Conservation (phyloP, 2,113 vertebrate genomes). For the Amblyornis subalaris region DNA sequence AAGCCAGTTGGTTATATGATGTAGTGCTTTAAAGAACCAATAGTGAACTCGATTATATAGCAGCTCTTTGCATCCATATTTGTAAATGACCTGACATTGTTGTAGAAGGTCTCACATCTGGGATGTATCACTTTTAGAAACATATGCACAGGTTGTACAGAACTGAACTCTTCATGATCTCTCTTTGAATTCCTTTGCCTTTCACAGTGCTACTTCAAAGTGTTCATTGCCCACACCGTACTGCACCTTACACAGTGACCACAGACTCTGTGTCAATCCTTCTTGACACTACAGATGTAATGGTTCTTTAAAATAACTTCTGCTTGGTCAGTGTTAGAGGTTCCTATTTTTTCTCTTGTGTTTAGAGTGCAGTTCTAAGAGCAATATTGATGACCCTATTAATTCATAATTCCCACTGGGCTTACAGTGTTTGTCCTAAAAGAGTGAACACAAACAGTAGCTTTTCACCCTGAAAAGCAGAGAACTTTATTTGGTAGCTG, state of each 20-base stretch:
- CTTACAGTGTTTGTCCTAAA: not conserved
- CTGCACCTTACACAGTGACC: not conserved
- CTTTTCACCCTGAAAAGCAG: constrained; percentile 1
- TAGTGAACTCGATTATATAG: not conserved
- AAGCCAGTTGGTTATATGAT: not conserved
- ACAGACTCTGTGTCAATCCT: not conserved
- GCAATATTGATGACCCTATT: not conserved
- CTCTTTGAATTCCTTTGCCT: not conserved
- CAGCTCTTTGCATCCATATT: not conserved
- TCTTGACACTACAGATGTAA: not conserved
- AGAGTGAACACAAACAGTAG: not conserved
- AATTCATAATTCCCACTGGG: not conserved
- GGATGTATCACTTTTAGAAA: not conserved
- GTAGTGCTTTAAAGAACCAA: not conserved
- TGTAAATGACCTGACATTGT: not conserved
- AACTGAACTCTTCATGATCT: not conserved
- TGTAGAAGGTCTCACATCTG: not conserved
- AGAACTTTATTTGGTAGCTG: not conserved
- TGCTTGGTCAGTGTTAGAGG: not conserved
- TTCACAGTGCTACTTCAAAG: not conserved
- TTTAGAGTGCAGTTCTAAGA: not conserved
- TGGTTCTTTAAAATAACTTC: not conserved
- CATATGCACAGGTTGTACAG: not conserved
- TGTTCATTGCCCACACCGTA: not conserved
- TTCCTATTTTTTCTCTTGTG: not conserved